Percentiles rank a stretch among this genome's conserved stretches.
These are phyloP conservation scores for Cynocephalus volans DNA, from an alignment of 2,113 vertebrate species.

Conservation along the genomic window DNA sequence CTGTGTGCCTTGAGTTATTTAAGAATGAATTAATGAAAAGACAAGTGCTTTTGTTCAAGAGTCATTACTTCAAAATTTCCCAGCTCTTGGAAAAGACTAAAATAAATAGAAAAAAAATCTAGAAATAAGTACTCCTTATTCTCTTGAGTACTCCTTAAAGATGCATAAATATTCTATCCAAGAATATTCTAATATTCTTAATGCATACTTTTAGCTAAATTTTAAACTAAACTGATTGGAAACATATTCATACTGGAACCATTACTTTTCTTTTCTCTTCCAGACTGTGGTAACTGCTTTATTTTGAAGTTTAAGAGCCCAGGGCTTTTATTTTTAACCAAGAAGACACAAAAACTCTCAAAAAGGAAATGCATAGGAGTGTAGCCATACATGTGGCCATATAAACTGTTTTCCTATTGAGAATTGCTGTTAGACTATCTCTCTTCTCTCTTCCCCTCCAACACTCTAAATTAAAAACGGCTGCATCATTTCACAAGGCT, in stretches of 20 bases:
- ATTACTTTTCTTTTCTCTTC: background rate
- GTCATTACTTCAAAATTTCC: conserved; percentile 7
- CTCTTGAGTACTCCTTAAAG: background rate
- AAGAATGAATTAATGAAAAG: conserved; percentile 46
- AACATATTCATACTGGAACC: conserved; percentile 15
- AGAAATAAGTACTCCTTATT: conserved; percentile 14
- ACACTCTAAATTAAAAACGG: conserved; percentile 22
- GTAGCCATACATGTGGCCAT: background rate
- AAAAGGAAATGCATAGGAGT: background rate
- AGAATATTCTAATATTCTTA: conserved; percentile 36
- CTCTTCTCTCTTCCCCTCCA: background rate
- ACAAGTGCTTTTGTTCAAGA: background rate
- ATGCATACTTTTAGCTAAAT: background rate
- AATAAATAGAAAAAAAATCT: background rate
- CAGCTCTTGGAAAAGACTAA: background rate
- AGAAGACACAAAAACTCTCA: background rate
- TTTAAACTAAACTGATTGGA: conserved; percentile 51
- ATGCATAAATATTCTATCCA: background rate
- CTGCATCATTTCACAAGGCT: conserved; percentile 11
- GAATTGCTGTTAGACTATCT: background rate
- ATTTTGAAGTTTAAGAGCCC: background rate
- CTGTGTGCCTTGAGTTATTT: background rate
- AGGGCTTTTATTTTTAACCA: conserved; percentile 50
- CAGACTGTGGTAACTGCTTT: conserved; percentile 13
- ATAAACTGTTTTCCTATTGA: background rate